A percentile compares a stretch with the other conserved stretches of the same genome.
phyloP scores from a whole-genome alignment of 1,140 invertebrate species.

The Eriosoma lanigerum region DNA sequence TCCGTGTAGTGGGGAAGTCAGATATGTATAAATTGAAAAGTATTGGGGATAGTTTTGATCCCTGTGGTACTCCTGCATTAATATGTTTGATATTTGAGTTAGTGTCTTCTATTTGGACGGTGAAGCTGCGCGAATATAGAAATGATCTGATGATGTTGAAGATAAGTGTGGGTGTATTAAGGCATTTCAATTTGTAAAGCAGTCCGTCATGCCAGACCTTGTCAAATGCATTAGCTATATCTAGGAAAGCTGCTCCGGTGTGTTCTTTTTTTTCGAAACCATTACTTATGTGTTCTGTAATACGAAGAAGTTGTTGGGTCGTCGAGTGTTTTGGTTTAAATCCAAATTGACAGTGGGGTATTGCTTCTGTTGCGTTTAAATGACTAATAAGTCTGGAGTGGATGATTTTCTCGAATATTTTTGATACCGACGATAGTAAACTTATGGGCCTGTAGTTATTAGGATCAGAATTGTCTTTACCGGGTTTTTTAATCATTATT shows the following conservation, averaged over 20 bases:
- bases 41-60: background rate
- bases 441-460: background rate
- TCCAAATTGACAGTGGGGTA: constrained; percentile 56
- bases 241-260: constrained; percentile 1
- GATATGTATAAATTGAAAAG: background rate
- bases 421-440: constrained; percentile 52
- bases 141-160: background rate
- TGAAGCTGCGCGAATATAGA: background rate
- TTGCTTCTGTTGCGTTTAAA: constrained; percentile 54
- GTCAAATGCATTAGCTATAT: constrained; percentile 1
- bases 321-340: constrained; percentile 57
- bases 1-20: background rate
- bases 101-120: background rate
- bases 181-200: background rate
- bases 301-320: constrained; percentile 55
- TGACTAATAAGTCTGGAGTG: constrained; percentile 5
- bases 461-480: too few species aligned
- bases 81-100: background rate
- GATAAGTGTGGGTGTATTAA: background rate
- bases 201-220: background rate
- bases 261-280: background rate
- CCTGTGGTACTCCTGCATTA: background rate
- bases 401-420: constrained; percentile 17
- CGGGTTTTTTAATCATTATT: too few species aligned
- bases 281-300: constrained; percentile 35